phyloP scores from a whole-genome alignment of 2,113 vertebrate genomes.

The Ardeotis arabs region DNA sequence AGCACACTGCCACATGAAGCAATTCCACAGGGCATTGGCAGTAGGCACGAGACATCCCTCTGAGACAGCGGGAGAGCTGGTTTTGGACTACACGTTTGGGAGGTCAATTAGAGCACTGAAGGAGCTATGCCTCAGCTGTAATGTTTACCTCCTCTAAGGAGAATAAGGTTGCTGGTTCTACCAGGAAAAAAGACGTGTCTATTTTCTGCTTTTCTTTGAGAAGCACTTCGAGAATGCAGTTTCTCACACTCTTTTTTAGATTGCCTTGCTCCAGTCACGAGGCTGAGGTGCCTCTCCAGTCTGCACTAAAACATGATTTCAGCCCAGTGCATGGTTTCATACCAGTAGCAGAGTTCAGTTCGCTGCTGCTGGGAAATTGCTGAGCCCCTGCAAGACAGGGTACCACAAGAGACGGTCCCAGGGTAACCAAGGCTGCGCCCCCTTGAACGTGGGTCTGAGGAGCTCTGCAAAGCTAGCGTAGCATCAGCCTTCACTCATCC shows the following conservation, averaged over 20 bases:
- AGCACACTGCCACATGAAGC: background rate
- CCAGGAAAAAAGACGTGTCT: background rate
- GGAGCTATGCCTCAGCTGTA: background rate
- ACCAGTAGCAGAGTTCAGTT: background rate
- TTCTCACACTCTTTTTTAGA: background rate
- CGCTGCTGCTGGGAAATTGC: background rate
- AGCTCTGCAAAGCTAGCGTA: background rate
- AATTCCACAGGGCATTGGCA: background rate
- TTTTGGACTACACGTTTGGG: background rate
- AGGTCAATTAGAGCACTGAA: background rate
- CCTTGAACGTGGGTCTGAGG: background rate
- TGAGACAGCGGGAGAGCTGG: background rate
- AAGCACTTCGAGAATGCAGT: background rate
- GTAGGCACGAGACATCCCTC: background rate
- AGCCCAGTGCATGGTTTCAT: background rate
- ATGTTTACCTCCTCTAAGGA: background rate
- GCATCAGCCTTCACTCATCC: background rate
- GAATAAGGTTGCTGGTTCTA: background rate
- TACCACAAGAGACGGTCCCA: background rate
- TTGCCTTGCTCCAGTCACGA: background rate
- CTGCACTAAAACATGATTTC: background rate
- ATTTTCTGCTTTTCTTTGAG: background rate
- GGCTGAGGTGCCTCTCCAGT: background rate
- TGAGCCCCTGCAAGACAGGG: background rate
- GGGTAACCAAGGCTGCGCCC: background rate